These are phyloP conservation scores for Allophyes oxyacanthae DNA, from an alignment of 2,888 invertebrate species.

Conservation along the genomic window DNA sequence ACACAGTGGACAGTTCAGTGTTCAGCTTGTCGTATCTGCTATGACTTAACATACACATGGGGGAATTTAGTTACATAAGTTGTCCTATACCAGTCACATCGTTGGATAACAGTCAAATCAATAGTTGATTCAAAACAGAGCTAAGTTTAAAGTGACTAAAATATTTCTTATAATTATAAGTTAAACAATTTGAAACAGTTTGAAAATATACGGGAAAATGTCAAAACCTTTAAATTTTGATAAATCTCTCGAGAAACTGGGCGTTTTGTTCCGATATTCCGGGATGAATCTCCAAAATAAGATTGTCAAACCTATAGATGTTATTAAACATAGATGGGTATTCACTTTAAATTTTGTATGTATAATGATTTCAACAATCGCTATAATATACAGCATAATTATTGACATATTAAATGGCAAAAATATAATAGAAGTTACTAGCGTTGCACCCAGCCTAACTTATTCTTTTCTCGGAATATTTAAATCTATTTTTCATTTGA, in stretches of 20 bases:
- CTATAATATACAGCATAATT: slow-evolving; percentile 51
- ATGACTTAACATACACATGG: too few relatives aligned
- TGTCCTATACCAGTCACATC: too few relatives aligned
- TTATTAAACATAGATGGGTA: slow-evolving; percentile 52
- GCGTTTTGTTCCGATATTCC: slow-evolving; percentile 54
- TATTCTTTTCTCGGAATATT: slow-evolving; percentile 54
- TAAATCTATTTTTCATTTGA: slow-evolving; percentile 54
- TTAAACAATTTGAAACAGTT: too few relatives aligned
- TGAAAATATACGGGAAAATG: slow-evolving; percentile 14
- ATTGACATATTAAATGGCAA: slow-evolving; percentile 44
- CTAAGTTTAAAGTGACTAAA: too few relatives aligned
- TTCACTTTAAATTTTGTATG: slow-evolving; percentile 59
- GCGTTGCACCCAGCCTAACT: slow-evolving; percentile 60
- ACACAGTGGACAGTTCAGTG: too few relatives aligned
- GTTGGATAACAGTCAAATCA: too few relatives aligned
- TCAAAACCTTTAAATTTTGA: slow-evolving; percentile 46
- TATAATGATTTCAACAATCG: slow-evolving; percentile 50
- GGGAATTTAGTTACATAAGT: too few relatives aligned
- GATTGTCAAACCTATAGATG: slow-evolving; percentile 39
- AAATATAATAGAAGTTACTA: slow-evolving; percentile 61
- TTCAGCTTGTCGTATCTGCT: too few relatives aligned
- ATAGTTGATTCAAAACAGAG: too few relatives aligned
- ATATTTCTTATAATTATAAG: too few relatives aligned
- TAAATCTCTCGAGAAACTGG: slow-evolving; percentile 55
- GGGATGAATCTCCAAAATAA: slow-evolving; percentile 55